Base-by-base conservation (phyloP, 2,797 vertebrate species). In the Typhlichthys subterraneus region DNA sequence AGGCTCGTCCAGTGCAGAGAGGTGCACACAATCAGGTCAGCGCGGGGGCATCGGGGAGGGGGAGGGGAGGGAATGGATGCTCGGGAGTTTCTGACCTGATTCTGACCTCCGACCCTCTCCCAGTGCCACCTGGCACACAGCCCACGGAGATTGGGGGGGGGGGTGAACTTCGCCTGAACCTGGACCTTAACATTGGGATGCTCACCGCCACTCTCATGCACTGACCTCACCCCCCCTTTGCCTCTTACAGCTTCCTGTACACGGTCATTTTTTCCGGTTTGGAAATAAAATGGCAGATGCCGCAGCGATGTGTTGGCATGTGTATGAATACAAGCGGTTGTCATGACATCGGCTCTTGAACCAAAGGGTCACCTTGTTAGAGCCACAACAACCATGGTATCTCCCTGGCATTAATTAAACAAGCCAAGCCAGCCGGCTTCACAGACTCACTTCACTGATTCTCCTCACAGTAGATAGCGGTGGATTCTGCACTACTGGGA, bases 91-190 rank as follows among this genome's bases (percentile, higher is more conserved):
- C 79, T 95, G 95, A 97, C 95, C 95, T 95, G 85, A 85, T 89
- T 75, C 57, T 81, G 90, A 97, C 95, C 96, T 92, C 70, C 92
- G 90, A 86, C 90, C 84, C 74, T 57, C 73, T 7, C 63, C 15
- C 47, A 70, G 76, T 90, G 92, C 91, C 94, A 91, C 94, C 95
- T 94, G 94, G 87, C 52, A n/a, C 57, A 80, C 70, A 80, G 77
- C 76, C 80, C 12, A 19, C 29, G 23, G 12, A 29, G 13, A 13
- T 5, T 5, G 13, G 60, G 15, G 61, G 63, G 53, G 80, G 72
- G 72, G 66, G 66, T n/a, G 94, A 97, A 96, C 96, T 96, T 96
- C 88, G 89, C 87, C 91, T 96, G 95, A 97, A 94, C 95, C 94
- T 96, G 94, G 81, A 91, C 83, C 91, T 87, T 92, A 95, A 92